These are phyloP conservation scores for Callipepla californica DNA, from an alignment of 2,113 vertebrate species.

Conservation along the genomic window DNA sequence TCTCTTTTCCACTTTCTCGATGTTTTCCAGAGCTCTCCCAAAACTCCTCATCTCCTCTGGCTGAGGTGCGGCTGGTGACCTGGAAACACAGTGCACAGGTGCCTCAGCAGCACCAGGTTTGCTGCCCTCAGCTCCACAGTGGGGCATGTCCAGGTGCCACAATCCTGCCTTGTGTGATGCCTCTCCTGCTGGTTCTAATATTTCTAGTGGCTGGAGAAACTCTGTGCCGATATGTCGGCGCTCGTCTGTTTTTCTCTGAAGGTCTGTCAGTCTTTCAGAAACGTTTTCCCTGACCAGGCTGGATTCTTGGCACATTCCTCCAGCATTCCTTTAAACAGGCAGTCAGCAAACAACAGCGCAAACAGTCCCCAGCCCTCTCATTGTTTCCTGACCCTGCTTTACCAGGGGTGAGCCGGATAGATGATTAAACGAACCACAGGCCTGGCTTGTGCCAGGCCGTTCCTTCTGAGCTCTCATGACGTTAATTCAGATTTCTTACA, in stretches of 20 bases:
- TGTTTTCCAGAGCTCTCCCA: not conserved
- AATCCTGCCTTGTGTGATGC: not conserved
- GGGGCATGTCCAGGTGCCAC: not conserved
- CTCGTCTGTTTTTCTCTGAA: not conserved
- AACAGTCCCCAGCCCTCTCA: conserved; percentile 43
- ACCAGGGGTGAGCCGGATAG: conserved; percentile 12
- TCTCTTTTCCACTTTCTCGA: not conserved
- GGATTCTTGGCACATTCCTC: conserved; percentile 63
- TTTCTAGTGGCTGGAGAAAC: not conserved
- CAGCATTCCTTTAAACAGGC: conserved; percentile 55
- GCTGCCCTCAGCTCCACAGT: not conserved
- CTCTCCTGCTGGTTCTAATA: not conserved
- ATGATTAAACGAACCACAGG: conserved; percentile 49
- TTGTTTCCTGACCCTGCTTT: conserved; percentile 65
- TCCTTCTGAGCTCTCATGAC: conserved; percentile 21
- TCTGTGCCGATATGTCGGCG: not conserved
- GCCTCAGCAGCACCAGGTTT: not conserved
- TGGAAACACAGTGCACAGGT: not conserved
- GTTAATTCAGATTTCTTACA: not conserved
- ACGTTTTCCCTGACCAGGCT: conserved; percentile 17
- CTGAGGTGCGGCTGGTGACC: not conserved
- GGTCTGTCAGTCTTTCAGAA: conserved; percentile 1
- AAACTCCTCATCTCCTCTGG: not conserved
- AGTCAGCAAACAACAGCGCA: conserved; percentile 60
- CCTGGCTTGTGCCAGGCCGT: not conserved